Conservation (phyloP, 2,797 vertebrate species). For the Tenualosa thibaudeaui region DNA sequence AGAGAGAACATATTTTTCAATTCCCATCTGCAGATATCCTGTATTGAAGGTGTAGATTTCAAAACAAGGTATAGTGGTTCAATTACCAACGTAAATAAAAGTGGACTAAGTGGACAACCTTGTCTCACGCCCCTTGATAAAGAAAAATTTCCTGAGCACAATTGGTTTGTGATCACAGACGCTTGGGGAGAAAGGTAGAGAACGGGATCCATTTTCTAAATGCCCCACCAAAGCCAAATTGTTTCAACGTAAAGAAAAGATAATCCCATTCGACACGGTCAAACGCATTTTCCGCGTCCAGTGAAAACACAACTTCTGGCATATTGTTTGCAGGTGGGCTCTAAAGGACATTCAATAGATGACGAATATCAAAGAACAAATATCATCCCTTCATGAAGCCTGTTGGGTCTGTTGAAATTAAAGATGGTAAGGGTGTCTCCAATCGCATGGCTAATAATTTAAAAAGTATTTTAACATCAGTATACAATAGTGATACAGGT, state of each 20-base stretch:
- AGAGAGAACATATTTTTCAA: too few species aligned
- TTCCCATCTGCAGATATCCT: too few species aligned
- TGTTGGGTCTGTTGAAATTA: neutral
- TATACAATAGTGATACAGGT: too few species aligned
- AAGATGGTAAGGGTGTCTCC: neutral
- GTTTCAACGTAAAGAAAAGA: neutral
- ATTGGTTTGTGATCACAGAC: neutral
- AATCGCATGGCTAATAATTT: neutral
- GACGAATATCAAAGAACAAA: neutral
- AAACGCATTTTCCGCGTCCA: too few species aligned
- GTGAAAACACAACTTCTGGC: too few species aligned
- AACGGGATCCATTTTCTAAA: neutral
- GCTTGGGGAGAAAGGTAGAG: neutral
- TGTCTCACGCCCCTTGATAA: too few species aligned
- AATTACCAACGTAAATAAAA: too few species aligned
- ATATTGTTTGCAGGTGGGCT: too few species aligned
- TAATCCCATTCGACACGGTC: neutral
- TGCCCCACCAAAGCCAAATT: neutral
- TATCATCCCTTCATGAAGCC: neutral
- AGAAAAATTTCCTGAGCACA: neutral
- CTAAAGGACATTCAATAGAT: neutral
- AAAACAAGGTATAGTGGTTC: too few species aligned
- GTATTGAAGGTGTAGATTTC: too few species aligned
- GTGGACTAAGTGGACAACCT: too few species aligned
- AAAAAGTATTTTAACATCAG: too few species aligned